These are phyloP conservation scores for Etheostoma cragini DNA, from an alignment of 2,113 vertebrate genomes.

Conservation along the genomic window DNA sequence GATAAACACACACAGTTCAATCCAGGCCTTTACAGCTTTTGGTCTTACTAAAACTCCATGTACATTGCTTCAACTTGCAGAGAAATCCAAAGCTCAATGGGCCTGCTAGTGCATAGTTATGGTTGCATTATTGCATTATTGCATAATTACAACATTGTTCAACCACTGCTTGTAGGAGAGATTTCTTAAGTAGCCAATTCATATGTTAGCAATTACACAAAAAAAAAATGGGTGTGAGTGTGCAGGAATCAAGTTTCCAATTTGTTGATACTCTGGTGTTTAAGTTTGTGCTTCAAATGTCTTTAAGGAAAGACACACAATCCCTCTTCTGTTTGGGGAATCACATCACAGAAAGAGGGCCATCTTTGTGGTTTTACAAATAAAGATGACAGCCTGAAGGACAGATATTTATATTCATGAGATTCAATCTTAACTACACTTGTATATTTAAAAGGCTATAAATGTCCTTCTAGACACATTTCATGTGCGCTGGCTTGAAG, in stretches of 20 bases:
- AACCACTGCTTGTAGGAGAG: not conserved
- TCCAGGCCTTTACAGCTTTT: no score
- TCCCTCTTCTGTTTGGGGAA: not conserved
- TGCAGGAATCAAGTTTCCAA: not conserved
- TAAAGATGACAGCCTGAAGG: slow-evolving; percentile 8
- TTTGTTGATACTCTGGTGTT: not conserved
- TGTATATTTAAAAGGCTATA: slow-evolving; percentile 33
- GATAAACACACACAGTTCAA: no score
- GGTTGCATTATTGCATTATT: not conserved
- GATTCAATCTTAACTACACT: slow-evolving; percentile 19
- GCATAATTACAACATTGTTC: not conserved
- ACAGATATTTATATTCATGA: slow-evolving; percentile 25
- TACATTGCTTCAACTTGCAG: not conserved
- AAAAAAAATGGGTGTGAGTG: not conserved
- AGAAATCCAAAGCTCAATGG: not conserved
- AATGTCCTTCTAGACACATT: slow-evolving; percentile 30
- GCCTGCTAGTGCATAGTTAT: not conserved
- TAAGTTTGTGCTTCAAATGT: not conserved
- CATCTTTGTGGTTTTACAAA: not conserved
- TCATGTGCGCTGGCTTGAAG: not conserved
- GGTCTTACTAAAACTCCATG: not conserved
- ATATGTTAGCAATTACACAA: not conserved
- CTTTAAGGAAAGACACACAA: not conserved
- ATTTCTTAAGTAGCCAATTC: not conserved
- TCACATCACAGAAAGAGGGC: not conserved